Conservation (phyloP, 2,888 invertebrate species). For the Cantharis lateralis region DNA sequence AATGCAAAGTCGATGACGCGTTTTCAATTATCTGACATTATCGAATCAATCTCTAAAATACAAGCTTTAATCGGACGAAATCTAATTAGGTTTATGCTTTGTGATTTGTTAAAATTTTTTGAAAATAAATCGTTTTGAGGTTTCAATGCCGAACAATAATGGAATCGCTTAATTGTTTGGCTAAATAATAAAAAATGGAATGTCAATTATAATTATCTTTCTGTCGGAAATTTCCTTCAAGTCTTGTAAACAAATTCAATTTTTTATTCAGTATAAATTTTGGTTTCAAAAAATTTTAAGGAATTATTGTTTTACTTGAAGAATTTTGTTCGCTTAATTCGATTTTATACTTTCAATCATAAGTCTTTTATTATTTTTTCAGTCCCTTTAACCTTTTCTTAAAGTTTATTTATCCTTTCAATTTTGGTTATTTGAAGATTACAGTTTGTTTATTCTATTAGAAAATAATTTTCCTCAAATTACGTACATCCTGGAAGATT, state of each 20-base stretch:
- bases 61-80: not conserved
- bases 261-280: not conserved
- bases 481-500: not conserved
- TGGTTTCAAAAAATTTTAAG: not conserved
- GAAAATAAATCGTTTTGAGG: not conserved
- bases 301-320: not conserved
- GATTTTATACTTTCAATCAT: not conserved
- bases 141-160: not conserved
- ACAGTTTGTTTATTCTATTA: not conserved
- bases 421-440: not conserved
- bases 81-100: not conserved
- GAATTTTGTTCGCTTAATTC: not conserved
- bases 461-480: not conserved
- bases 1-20: not conserved
- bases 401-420: not conserved
- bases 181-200: not conserved
- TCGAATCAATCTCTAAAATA: not conserved
- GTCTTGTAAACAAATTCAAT: not conserved
- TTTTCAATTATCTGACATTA: not conserved
- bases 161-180: not conserved
- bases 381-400: not conserved
- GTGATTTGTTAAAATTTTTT: not conserved
- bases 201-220: not conserved
- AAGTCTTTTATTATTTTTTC: not conserved
- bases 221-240: not conserved